phyloP scores from a whole-genome alignment of 2,888 invertebrate species.

The Argyresthia goedartella region DNA sequence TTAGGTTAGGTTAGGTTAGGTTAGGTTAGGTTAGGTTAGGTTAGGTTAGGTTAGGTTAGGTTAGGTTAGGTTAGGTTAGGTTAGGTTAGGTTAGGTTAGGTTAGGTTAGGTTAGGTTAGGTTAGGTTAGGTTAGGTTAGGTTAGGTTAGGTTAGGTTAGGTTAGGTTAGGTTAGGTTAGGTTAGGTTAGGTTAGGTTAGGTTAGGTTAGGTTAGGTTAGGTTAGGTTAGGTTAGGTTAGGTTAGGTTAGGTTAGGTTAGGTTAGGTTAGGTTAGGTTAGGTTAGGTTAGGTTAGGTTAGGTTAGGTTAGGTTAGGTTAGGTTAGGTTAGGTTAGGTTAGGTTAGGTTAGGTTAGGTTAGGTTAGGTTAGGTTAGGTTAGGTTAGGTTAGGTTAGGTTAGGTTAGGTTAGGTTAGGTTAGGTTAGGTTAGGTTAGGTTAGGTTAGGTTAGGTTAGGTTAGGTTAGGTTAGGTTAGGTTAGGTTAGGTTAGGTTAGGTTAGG shows the following conservation, averaged over 20 bases:
- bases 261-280: constrained; percentile 7
- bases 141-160: constrained; percentile 14
- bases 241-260: constrained; percentile 3
- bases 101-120: constrained; percentile 26
- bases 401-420: constrained; percentile 8
- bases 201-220: constrained; percentile 2
- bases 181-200: constrained; percentile 9
- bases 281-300: constrained; percentile 11
- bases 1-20: constrained; percentile 9
- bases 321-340: constrained; percentile 4
- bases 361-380: constrained; percentile 6
- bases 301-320: constrained; percentile 7
- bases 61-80: constrained; percentile 9
- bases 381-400: constrained; percentile 12
- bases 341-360: background rate
- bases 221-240: constrained; percentile 4
- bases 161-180: constrained; percentile 11
- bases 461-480: constrained; percentile 3
- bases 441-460: constrained; percentile 4
- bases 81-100: constrained; percentile 19
- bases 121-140: constrained; percentile 20
- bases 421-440: constrained; percentile 4
- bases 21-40: constrained; percentile 11
- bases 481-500: constrained; percentile 6
- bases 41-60: constrained; percentile 9